Conservation (phyloP, 2,797 vertebrate genomes). For the Periparus ater region DNA sequence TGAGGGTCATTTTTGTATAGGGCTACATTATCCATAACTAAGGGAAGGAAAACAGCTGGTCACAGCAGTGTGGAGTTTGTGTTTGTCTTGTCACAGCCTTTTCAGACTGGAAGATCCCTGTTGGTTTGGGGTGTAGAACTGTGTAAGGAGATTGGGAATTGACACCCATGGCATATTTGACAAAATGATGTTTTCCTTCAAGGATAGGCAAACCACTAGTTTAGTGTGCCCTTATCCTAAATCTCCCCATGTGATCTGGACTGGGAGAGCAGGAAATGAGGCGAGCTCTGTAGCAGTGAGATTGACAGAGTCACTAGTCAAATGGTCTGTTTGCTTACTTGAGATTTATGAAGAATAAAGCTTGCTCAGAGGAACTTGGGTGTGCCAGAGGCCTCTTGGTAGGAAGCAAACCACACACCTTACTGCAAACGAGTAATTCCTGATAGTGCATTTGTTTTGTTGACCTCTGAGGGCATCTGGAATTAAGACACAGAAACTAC, state of each 20-base stretch:
- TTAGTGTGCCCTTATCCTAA: not conserved
- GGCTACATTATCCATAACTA: not conserved
- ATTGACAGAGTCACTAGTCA: not conserved
- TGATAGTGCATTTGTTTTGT: not conserved
- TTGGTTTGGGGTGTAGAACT: not conserved
- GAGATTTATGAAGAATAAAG: not conserved
- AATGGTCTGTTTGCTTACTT: not conserved
- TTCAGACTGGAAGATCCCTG: not conserved
- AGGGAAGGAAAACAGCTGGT: not conserved
- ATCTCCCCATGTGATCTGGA: not conserved
- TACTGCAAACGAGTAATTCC: not conserved
- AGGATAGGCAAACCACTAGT: not conserved
- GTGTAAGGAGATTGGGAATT: not conserved
- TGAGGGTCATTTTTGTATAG: not conserved
- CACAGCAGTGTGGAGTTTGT: not conserved
- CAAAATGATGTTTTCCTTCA: not conserved
- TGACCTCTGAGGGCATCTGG: not conserved
- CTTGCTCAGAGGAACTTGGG: not conserved
- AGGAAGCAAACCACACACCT: not conserved
- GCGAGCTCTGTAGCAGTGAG: not conserved
- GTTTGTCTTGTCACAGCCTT: not conserved
- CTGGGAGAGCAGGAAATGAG: not conserved
- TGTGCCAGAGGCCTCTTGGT: not conserved
- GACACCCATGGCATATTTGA: rapidly evolving
- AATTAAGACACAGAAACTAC: not conserved